Conservation (phyloP, 2,113 vertebrate species). For the Corydoras sp. region DNA sequence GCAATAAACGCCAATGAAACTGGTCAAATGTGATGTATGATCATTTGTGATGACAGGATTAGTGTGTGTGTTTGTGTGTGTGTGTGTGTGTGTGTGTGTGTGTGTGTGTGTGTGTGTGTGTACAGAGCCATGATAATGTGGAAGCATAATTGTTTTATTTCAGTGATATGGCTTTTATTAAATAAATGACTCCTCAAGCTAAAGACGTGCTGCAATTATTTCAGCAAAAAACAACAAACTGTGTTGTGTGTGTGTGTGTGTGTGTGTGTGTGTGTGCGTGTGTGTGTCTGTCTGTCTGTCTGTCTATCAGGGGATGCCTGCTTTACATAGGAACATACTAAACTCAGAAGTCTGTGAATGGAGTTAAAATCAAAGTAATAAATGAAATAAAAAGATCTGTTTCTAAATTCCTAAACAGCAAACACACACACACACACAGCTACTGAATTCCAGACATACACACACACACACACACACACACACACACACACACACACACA, state of each 20-base stretch:
- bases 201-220: conserved; percentile 33
- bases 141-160: conserved; percentile 38
- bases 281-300: too few relatives aligned
- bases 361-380: too few relatives aligned
- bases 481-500: conserved; percentile 11
- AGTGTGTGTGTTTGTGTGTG: neutral
- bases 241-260: too few relatives aligned
- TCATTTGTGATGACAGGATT: conserved; percentile 51
- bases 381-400: too few relatives aligned
- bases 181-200: conserved; percentile 33
- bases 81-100: neutral
- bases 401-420: too few relatives aligned
- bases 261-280: too few relatives aligned
- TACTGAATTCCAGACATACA: conserved; percentile 45
- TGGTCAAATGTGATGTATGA: conserved; percentile 72
- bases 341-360: too few relatives aligned
- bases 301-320: too few relatives aligned
- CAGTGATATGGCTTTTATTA: conserved; percentile 34
- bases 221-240: too few relatives aligned
- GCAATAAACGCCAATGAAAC: conserved; percentile 57
- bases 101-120: neutral
- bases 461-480: conserved; percentile 7
- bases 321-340: too few relatives aligned
- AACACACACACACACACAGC: too few relatives aligned
- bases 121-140: conserved; percentile 1